These are phyloP conservation scores for Popillia japonica DNA, from an alignment of 1,140 invertebrate genomes.

Conservation along the genomic window DNA sequence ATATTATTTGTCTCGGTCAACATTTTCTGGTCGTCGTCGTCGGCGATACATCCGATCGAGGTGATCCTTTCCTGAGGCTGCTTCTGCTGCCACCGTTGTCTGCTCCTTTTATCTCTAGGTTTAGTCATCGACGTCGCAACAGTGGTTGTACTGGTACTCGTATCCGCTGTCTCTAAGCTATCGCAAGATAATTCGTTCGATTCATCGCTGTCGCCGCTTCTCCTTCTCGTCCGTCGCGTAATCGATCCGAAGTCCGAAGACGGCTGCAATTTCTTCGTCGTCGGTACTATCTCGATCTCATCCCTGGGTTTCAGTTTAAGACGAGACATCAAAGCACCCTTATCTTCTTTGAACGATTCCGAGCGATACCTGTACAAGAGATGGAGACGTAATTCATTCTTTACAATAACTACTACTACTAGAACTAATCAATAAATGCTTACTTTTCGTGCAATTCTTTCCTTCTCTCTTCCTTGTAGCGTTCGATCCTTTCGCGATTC, in stretches of 20 bases:
- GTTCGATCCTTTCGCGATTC: constrained; percentile 82
- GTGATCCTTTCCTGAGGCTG: no score
- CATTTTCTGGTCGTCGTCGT: no score
- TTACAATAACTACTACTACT: no score
- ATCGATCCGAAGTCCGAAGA: not conserved
- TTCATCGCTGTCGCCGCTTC: not conserved
- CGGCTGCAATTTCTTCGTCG: not conserved
- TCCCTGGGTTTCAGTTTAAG: constrained; percentile 56
- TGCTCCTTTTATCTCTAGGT: no score
- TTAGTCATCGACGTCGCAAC: not conserved
- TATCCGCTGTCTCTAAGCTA: not conserved
- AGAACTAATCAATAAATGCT: not conserved
- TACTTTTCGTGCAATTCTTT: constrained; percentile 83
- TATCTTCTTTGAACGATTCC: constrained; percentile 77
- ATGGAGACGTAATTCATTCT: not conserved
- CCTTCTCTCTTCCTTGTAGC: constrained; percentile 91
- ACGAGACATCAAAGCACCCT: constrained; percentile 59
- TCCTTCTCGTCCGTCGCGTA: not conserved
- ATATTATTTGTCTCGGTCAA: no score
- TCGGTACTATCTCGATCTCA: constrained; percentile 39
- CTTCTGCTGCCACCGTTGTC: no score
- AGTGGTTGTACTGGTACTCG: not conserved
- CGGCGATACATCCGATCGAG: no score
- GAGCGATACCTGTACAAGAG: constrained; percentile 69
- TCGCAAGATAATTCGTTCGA: not conserved